Conservation (phyloP, 2,888 invertebrate genomes). For the Oligia fasciuncula region DNA sequence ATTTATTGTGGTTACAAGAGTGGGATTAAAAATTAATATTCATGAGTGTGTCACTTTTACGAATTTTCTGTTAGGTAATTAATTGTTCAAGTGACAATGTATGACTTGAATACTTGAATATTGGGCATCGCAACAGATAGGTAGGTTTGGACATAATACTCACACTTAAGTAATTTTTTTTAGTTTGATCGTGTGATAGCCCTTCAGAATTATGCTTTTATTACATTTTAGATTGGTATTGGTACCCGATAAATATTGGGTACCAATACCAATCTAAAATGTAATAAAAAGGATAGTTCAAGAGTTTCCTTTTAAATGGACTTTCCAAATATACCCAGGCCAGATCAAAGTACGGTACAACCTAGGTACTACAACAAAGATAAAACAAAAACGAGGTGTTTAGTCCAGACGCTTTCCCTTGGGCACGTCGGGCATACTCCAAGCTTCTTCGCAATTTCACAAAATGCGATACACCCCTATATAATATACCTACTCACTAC, state of each 20-base stretch:
- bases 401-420: slow-evolving; percentile 86
- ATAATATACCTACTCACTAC: slow-evolving; percentile 72
- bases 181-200: neutral
- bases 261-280: too few relatives aligned
- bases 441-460: slow-evolving; percentile 87
- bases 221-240: neutral
- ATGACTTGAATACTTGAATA: slow-evolving; percentile 11
- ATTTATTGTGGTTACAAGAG: slow-evolving; percentile 31
- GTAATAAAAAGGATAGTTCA: neutral
- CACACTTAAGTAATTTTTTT: neutral
- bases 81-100: slow-evolving; percentile 5
- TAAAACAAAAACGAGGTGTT: slow-evolving; percentile 81
- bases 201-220: neutral
- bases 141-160: too few relatives aligned
- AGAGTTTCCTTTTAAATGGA: slow-evolving; percentile 33
- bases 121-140: neutral
- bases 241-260: neutral
- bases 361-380: slow-evolving; percentile 71
- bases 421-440: slow-evolving; percentile 78
- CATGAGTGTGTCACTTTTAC: slow-evolving; percentile 26
- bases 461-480: slow-evolving; percentile 82
- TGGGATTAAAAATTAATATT: slow-evolving; percentile 46
- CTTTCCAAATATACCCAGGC: slow-evolving; percentile 41
- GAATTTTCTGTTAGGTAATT: slow-evolving; percentile 12
- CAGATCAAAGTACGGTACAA: slow-evolving; percentile 68